These are phyloP conservation scores for Sitta carolinensis DNA, from an alignment of 2,797 vertebrate genomes.

Conservation along the genomic window DNA sequence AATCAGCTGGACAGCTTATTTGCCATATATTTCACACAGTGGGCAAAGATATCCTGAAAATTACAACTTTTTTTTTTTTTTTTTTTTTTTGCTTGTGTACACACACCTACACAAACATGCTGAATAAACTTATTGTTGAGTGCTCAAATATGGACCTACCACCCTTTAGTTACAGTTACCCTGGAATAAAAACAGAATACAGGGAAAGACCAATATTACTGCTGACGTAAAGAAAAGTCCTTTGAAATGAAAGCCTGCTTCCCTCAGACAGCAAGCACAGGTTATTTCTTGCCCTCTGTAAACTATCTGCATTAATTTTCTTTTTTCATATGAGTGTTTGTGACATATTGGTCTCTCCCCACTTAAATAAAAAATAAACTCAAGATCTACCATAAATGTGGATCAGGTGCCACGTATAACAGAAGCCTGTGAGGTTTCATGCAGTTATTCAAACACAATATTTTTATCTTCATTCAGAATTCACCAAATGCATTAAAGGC, in stretches of 20 bases:
- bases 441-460: constrained; percentile 77
- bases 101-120: neutral
- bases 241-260: constrained; percentile 29
- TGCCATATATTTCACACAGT: neutral
- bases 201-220: constrained; percentile 76
- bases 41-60: neutral
- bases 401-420: constrained; percentile 74
- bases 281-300: neutral
- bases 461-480: constrained; percentile 74
- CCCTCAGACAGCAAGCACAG: neutral
- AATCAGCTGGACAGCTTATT: neutral
- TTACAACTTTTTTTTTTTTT: neutral
- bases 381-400: constrained; percentile 57
- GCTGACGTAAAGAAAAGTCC: neutral
- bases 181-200: constrained; percentile 54
- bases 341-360: constrained; percentile 74
- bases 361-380: constrained; percentile 37
- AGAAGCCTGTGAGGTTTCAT: constrained; percentile 81
- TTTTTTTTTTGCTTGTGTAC: neutral
- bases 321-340: constrained; percentile 23
- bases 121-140: neutral
- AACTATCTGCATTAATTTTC: neutral
- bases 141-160: neutral
- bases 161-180: neutral
- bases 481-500: constrained; percentile 76